phyloP scores from a whole-genome alignment of 2,113 vertebrate species.

The Miniopterus natalensis region DNA sequence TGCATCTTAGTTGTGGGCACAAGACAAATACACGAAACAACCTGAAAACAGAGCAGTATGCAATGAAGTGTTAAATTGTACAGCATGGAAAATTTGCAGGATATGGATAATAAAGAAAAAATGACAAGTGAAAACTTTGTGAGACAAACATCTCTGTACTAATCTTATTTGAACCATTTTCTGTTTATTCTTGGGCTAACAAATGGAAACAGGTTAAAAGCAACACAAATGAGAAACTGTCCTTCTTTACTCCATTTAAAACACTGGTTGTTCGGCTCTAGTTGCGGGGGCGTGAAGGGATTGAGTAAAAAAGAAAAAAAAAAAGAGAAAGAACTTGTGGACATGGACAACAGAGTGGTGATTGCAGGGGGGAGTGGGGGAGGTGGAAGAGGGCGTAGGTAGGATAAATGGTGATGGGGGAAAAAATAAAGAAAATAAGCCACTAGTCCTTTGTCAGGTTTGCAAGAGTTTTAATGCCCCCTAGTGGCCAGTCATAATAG shows the following conservation, averaged over 20 bases:
- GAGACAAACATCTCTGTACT: constrained; percentile 4
- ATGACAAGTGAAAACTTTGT: background rate
- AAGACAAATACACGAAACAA: constrained; percentile 46
- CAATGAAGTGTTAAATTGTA: background rate
- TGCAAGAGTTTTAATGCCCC: constrained; percentile 40
- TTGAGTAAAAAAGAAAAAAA: background rate
- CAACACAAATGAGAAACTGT: background rate
- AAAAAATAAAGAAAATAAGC: background rate
- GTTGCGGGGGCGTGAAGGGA: background rate
- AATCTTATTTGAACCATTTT: constrained; percentile 56
- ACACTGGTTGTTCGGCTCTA: background rate
- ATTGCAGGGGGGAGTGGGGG: background rate
- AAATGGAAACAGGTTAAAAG: constrained; percentile 36
- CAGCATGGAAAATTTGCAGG: constrained; percentile 17
- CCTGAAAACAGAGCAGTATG: constrained; percentile 1
- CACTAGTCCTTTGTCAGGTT: background rate
- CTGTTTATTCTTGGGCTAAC: background rate
- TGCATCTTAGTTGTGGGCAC: background rate
- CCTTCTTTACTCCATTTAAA: background rate
- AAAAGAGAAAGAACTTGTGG: background rate
- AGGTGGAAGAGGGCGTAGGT: background rate
- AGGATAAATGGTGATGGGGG: background rate
- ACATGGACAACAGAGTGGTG: background rate
- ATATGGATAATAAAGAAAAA: constrained; percentile 1
- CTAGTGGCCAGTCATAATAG: constrained; percentile 61